Percentiles rank a stretch among this genome's conserved stretches.
phyloP scores from a whole-genome alignment of 1,140 invertebrate species.

The Caenorhabditis tropicalis region DNA sequence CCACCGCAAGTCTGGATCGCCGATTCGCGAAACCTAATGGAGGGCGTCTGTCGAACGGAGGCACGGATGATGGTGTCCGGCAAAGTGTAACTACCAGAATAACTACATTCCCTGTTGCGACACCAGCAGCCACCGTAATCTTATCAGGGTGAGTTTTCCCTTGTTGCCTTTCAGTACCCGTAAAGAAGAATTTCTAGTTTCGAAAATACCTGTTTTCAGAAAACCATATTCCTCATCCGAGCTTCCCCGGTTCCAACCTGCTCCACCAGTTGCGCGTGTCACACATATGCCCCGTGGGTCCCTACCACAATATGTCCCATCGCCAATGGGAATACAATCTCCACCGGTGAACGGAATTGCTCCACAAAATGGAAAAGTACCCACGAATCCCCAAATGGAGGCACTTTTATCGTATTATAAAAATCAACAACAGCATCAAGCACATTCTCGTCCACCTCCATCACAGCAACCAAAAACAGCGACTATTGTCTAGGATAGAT shows the following conservation, averaged over 20 bases:
- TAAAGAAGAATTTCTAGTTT: background rate
- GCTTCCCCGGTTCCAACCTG: slow-evolving; percentile 41
- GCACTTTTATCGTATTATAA: slow-evolving; percentile 54
- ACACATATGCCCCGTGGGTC: slow-evolving; percentile 32
- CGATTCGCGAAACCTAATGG: background rate
- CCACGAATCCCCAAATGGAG: slow-evolving; percentile 54
- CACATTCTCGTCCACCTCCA: background rate
- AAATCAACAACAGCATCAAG: background rate
- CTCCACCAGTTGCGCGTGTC: background rate
- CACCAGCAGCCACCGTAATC: background rate
- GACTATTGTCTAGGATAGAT: slow-evolving; percentile 40
- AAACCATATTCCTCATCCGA: background rate
- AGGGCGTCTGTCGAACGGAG: background rate
- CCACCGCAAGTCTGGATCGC: slow-evolving; percentile 45
- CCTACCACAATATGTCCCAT: slow-evolving; percentile 29
- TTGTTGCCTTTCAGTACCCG: background rate
- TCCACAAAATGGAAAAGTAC: slow-evolving; percentile 7
- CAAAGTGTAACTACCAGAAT: slow-evolving; percentile 39
- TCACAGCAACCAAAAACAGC: slow-evolving; percentile 40
- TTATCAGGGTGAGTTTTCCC: background rate
- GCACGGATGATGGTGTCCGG: background rate
- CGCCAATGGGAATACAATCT: background rate
- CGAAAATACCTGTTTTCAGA: background rate
- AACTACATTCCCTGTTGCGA: slow-evolving; percentile 48
- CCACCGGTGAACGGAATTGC: background rate